phyloP scores from a whole-genome alignment of 2,113 vertebrate genomes.

The Sterna hirundo region DNA sequence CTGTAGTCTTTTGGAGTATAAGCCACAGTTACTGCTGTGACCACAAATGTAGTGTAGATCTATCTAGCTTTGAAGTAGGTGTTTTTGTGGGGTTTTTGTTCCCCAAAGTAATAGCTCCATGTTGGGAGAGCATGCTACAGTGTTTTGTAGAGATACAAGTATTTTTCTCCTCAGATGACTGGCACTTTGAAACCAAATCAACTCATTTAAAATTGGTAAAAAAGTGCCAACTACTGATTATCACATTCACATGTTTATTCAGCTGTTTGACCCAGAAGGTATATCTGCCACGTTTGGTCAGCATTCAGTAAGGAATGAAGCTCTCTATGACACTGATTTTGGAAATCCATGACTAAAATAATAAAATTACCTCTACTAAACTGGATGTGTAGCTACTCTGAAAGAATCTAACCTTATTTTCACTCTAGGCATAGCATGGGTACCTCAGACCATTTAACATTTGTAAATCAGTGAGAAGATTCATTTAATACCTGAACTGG shows the following conservation, averaged over 20 bases:
- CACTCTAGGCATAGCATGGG: background rate
- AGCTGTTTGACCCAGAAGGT: background rate
- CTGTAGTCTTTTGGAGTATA: background rate
- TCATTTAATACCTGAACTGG: slow-evolving; percentile 13
- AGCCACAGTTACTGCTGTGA: background rate
- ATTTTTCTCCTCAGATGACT: background rate
- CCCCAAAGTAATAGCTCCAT: background rate
- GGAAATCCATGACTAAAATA: background rate
- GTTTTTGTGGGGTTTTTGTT: background rate
- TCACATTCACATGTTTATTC: background rate
- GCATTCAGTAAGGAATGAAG: background rate
- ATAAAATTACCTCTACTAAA: background rate
- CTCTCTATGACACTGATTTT: background rate
- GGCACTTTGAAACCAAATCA: slow-evolving; percentile 10
- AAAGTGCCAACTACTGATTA: background rate
- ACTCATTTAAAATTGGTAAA: background rate
- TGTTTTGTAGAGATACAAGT: background rate
- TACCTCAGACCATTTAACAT: background rate
- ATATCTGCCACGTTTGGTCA: background rate
- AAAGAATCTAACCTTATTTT: background rate
- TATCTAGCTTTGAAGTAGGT: background rate
- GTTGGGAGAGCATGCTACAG: background rate
- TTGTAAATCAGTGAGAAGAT: slow-evolving; percentile 20
- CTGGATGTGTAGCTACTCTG: background rate
- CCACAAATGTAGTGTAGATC: background rate